Percentiles rank a stretch among this genome's conserved stretches.
phyloP scores from a whole-genome alignment of 2,113 vertebrate genomes.

The Dromas ardeola region DNA sequence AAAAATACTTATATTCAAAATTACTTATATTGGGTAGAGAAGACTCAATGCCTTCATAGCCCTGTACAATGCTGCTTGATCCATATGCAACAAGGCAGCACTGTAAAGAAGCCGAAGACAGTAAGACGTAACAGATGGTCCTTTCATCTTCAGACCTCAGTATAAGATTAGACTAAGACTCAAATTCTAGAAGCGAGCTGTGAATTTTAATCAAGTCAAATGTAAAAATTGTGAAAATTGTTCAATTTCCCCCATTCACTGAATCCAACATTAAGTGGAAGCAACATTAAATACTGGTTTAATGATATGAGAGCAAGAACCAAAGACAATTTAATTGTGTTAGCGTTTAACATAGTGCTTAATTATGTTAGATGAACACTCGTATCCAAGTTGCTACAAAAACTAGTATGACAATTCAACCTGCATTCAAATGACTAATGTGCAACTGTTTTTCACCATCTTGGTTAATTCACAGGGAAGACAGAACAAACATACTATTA shows the following conservation, averaged over 20 bases:
- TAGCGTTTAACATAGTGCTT: neutral
- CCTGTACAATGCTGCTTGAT: constrained; percentile 97
- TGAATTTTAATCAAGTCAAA: neutral
- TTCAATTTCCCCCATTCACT: neutral
- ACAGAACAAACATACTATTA: neutral
- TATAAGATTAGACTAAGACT: neutral
- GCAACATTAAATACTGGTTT: neutral
- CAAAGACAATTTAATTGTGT: neutral
- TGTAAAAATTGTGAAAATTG: neutral
- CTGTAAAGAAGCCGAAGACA: constrained; percentile 98
- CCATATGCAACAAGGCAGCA: constrained; percentile 98
- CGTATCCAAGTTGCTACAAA: neutral
- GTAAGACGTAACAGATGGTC: constrained; percentile 47
- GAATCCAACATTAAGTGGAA: neutral
- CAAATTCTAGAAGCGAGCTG: neutral
- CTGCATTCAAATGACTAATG: neutral
- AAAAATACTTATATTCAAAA: neutral
- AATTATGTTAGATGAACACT: neutral
- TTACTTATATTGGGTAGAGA: constrained; percentile 16
- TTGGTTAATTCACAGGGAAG: neutral
- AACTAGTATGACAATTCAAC: neutral
- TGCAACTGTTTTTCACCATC: neutral
- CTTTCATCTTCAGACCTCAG: constrained; percentile 17
- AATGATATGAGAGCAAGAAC: neutral
- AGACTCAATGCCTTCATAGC: constrained; percentile 86